Evolutionary conservation across 2,888 invertebrate genomes (phyloP).

Genomic region (Eucera pruinosa): DNA sequence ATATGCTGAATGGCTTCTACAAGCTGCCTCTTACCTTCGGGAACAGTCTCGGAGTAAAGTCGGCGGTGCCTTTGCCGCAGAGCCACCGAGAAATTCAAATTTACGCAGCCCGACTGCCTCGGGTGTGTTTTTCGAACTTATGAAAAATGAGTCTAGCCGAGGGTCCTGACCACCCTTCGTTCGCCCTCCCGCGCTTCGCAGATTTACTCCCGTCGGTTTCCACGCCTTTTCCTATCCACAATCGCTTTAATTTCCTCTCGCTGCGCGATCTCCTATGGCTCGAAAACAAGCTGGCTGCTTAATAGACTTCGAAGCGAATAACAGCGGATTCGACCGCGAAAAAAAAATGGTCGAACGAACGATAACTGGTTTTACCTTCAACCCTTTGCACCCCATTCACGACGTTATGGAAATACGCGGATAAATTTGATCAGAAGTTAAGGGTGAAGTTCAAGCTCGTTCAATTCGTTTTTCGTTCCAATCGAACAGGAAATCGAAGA

Average conservation of each 20-base stretch:
- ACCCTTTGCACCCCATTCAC: no score
- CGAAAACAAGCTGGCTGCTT: slow-evolving; percentile 1
- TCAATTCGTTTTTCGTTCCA: no score
- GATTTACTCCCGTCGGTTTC: slow-evolving; percentile 49
- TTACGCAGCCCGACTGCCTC: slow-evolving; percentile 76
- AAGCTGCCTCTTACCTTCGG: slow-evolving; percentile 47
- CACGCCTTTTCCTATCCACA: slow-evolving; percentile 19
- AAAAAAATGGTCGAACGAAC: neutral
- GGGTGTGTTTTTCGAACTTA: slow-evolving; percentile 79
- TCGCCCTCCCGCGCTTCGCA: slow-evolving; percentile 13
- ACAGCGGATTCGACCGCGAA: neutral
- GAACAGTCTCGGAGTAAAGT: slow-evolving; percentile 46
- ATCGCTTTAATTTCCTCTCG: slow-evolving; percentile 41
- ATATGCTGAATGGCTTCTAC: slow-evolving; percentile 75
- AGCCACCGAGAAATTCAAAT: slow-evolving; percentile 81
- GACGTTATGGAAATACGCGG: no score
- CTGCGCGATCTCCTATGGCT: neutral
- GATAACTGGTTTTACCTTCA: no score
- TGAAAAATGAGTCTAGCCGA: slow-evolving; percentile 81
- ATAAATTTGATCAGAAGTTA: no score
- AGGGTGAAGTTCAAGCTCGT: no score
- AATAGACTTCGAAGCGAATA: slow-evolving; percentile 15
- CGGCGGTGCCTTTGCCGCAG: slow-evolving; percentile 65
- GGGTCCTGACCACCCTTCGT: slow-evolving; percentile 59
- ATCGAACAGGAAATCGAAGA: no score